phyloP scores from a whole-genome alignment of 2,888 invertebrate species.

The Scaptomyza parva region DNA sequence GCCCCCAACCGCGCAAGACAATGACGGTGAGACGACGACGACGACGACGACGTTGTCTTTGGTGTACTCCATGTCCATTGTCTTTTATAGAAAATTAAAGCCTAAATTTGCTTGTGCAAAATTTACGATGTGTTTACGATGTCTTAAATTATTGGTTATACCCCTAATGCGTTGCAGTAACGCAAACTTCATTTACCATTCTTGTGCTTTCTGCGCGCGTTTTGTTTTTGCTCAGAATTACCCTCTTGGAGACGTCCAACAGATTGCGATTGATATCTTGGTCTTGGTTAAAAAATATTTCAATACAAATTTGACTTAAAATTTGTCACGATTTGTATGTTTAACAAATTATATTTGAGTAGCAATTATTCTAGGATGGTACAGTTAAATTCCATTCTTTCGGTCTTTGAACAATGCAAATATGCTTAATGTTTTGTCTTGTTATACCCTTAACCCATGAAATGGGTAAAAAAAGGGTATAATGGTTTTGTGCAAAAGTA shows the following conservation, averaged over 20 bases:
- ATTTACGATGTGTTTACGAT: conserved; percentile 83
- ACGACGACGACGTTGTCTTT: not conserved
- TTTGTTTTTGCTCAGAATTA: not conserved
- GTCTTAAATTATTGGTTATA: conserved; percentile 77
- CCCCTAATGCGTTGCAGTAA: conserved; percentile 71
- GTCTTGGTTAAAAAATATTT: not conserved
- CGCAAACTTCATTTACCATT: conserved; percentile 64
- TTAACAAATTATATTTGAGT: too few relatives aligned
- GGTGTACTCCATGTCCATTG: conserved; percentile 34
- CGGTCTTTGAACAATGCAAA: too few relatives aligned
- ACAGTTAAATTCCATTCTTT: too few relatives aligned
- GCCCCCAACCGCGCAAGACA: conserved; percentile 45
- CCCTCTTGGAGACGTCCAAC: not conserved
- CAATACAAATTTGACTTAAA: not conserved
- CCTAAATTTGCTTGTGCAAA: conserved; percentile 75
- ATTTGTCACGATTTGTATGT: not conserved
- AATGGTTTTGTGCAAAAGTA: too few relatives aligned
- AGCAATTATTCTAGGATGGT: too few relatives aligned
- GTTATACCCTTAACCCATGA: too few relatives aligned
- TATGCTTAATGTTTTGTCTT: too few relatives aligned
- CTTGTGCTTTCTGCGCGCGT: not conserved
- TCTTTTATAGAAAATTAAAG: conserved; percentile 67
- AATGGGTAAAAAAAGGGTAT: too few relatives aligned
- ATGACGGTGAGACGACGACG: not conserved
- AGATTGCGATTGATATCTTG: not conserved